Evolutionary conservation across 2,888 invertebrate species (phyloP).

Genomic region (Plagodis dolabraria): DNA sequence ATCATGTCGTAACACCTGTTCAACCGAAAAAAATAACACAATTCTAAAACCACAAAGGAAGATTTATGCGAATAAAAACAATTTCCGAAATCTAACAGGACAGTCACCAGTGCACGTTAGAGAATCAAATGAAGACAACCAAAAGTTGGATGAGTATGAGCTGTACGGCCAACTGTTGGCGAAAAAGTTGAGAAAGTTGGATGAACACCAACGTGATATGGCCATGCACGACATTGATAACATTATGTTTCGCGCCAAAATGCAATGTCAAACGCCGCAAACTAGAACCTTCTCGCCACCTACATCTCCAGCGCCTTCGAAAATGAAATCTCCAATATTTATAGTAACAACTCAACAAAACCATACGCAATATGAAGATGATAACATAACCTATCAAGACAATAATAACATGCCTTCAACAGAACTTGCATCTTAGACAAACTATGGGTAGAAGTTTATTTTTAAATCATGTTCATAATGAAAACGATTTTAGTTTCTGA

Average conservation of each 20-base stretch:
- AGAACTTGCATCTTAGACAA: background rate
- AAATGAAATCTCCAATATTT: conserved; percentile 65
- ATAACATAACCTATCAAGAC: conserved; percentile 59
- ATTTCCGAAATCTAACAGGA: conserved; percentile 1
- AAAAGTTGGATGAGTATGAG: conserved; percentile 66
- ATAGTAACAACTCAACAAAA: conserved; percentile 59
- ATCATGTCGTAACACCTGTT: conserved; percentile 16
- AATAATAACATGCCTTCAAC: conserved; percentile 6
- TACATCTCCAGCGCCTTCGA: conserved; percentile 52
- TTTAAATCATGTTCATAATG: no score
- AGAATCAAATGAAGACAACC: conserved; percentile 46
- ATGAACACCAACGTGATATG: conserved; percentile 71
- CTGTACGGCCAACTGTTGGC: conserved; percentile 71
- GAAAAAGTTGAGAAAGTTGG: conserved; percentile 71
- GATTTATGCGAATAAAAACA: conserved; percentile 7
- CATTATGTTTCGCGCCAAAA: conserved; percentile 73
- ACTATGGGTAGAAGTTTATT: no score
- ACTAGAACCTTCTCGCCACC: conserved; percentile 46
- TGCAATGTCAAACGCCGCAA: conserved; percentile 47
- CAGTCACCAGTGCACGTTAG: conserved; percentile 31
- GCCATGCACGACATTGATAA: conserved; percentile 79
- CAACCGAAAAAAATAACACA: conserved; percentile 22
- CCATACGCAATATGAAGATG: conserved; percentile 60
- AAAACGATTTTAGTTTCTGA: no score
- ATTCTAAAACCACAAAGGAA: conserved; percentile 7